Evolutionary conservation across 2,888 invertebrate genomes (phyloP), one percentile per base, ranked within the genome.

Genomic region (Acleris sparsana): DNA sequence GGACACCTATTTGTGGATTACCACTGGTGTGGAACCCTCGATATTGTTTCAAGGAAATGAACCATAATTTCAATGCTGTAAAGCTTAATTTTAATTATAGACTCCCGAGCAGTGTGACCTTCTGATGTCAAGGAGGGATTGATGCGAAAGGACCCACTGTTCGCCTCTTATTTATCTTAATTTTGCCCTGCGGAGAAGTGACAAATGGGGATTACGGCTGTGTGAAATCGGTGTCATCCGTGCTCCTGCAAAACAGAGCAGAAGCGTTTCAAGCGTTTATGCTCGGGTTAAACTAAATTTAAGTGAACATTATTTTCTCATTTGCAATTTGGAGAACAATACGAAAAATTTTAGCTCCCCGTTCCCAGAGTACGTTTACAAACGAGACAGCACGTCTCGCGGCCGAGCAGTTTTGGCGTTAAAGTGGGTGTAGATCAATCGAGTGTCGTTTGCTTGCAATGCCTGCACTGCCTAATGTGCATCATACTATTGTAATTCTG

Each of bases 1-100:
- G 88, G 86, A 86, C 86, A 84, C 85, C 91, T 92, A 92, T 92
- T 92, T 90, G 90, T 89, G 88, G 89, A 91, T 83, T 82, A 88
- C 69, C 67, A 69, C 86, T 84, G 79, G 80, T 79, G 81, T 84
- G 85, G 84, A 88, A 84, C 84, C 81, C 81, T 77, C 75, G 69
- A 77, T 75, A 74, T 74, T 78, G 74, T 76, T 75, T 72, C 69
- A 70, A 73, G 69, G 79, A 83, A 87, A 80, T 83, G 78, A 81
- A 84, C 86, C 83, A 74, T 90, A 87, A 74, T 66, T 65, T 72
- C 70, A 58, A 69, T 73, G 73, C 44, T 62, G 71, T 80, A 89
- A 77, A 83, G 86, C 74, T 75, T 72, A 82, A 75, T 82, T 79
- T 86, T 71, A 76, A 73, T 70, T 64, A 69, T 62, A 68, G 60